Conservation (phyloP, 2,113 vertebrate genomes). For the Rattus rattus region DNA sequence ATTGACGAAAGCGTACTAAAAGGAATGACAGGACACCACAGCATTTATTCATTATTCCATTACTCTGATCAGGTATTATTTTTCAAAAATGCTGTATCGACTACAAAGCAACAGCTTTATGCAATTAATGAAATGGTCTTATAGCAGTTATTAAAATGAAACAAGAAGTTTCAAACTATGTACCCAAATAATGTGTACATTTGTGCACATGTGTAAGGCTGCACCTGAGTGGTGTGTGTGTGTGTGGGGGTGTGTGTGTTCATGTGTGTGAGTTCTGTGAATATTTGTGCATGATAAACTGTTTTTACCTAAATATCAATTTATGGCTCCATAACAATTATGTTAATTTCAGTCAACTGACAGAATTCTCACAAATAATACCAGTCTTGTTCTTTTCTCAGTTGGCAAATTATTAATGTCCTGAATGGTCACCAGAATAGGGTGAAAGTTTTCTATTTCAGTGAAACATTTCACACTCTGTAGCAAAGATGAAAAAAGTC, state of each 20-base stretch:
- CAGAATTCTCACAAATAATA: conserved; percentile 39
- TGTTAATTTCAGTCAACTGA: not conserved
- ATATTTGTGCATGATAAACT: not conserved
- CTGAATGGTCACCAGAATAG: not conserved
- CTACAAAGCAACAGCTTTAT: not conserved
- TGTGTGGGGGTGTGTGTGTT: not conserved
- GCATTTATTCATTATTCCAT: not conserved
- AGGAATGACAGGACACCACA: not conserved
- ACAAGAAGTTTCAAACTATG: not conserved
- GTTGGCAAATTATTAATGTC: not conserved
- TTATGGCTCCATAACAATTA: not conserved
- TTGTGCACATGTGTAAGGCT: not conserved
- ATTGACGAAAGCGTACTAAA: not conserved
- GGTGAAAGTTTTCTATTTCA: conserved; percentile 8
- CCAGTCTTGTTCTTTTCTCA: conserved; percentile 2
- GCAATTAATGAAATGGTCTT: not conserved
- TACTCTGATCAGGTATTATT: not conserved
- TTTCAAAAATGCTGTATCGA: not conserved
- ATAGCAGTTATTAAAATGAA: not conserved
- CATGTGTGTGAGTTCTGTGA: not conserved
- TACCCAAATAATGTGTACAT: not conserved
- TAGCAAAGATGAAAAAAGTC: not conserved
- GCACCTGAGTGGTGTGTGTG: no score
- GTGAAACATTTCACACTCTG: not conserved
- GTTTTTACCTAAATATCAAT: not conserved